Conservation (phyloP, 1,140 invertebrate species). For the Penaeus vannamei region DNA sequence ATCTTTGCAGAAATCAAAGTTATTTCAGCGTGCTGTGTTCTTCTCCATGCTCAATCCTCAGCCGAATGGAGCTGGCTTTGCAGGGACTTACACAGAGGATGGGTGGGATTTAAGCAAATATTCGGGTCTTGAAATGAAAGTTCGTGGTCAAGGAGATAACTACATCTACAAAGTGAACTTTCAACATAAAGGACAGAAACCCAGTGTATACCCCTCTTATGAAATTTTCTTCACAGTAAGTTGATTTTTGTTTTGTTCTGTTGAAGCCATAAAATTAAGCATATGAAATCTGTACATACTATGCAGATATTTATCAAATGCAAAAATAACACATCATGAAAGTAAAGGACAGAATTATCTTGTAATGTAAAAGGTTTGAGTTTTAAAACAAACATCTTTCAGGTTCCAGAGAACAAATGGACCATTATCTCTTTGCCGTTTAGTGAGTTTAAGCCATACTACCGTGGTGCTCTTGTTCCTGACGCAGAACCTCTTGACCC, state of each 20-base stretch:
- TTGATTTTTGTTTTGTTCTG: too few relatives aligned
- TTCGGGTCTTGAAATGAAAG: conserved; percentile 74
- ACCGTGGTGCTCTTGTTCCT: conserved; percentile 75
- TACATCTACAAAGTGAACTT: conserved; percentile 77
- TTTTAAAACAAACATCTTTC: neutral
- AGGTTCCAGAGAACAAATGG: conserved; percentile 73
- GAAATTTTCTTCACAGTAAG: conserved; percentile 78
- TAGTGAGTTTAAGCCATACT: conserved; percentile 78
- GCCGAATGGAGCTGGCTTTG: conserved; percentile 81
- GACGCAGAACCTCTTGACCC: conserved; percentile 75
- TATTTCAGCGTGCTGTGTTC: conserved; percentile 77
- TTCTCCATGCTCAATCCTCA: conserved; percentile 81
- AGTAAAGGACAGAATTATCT: neutral
- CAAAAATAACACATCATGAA: neutral
- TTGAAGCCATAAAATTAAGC: too few relatives aligned
- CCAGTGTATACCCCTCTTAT: conserved; percentile 76
- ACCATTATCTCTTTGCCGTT: conserved; percentile 74
- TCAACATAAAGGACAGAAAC: conserved; percentile 75
- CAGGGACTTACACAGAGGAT: conserved; percentile 75
- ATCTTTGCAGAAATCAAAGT: conserved; percentile 53
- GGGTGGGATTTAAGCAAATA: conserved; percentile 74
- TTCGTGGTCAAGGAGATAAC: conserved; percentile 76
- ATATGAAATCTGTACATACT: too few relatives aligned
- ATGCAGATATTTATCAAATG: too few relatives aligned
- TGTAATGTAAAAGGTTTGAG: neutral